phyloP scores from a whole-genome alignment of 2,888 invertebrate genomes.

The Cactoblastis cactorum region DNA sequence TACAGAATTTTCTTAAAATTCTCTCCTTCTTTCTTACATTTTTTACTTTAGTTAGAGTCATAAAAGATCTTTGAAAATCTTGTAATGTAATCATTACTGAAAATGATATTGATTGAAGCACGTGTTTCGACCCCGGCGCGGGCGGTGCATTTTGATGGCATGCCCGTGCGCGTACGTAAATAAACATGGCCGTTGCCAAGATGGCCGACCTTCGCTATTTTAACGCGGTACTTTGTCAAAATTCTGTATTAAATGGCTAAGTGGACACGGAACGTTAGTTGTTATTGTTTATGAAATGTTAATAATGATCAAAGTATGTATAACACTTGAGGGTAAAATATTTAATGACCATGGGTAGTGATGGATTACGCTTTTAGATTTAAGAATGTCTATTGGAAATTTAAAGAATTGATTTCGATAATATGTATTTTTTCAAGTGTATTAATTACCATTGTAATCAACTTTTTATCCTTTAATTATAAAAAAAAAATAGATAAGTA shows the following conservation, averaged over 20 bases:
- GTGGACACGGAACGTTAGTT: constrained; percentile 31
- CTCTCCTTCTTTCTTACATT: neutral
- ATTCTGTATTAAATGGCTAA: constrained; percentile 49
- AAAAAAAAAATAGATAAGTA: no score
- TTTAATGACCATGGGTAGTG: no score
- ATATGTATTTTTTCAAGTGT: no score
- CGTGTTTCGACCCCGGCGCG: constrained; percentile 54
- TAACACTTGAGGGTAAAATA: no score
- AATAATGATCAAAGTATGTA: neutral
- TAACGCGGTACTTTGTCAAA: constrained; percentile 52
- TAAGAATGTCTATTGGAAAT: no score
- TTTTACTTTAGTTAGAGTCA: neutral
- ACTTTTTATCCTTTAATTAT: no score
- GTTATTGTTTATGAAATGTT: neutral
- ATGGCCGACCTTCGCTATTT: constrained; percentile 76
- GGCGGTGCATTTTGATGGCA: constrained; percentile 66
- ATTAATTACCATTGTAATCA: no score
- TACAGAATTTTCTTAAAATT: no score
- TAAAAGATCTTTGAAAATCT: neutral
- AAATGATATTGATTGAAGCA: constrained; percentile 54
- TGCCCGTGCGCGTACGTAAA: constrained; percentile 61
- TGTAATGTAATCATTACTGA: constrained; percentile 1
- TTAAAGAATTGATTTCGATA: no score
- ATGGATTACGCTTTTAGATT: no score
- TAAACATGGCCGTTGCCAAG: constrained; percentile 73